Conservation (phyloP, 2,888 invertebrate species). For the Biston stratarius region DNA sequence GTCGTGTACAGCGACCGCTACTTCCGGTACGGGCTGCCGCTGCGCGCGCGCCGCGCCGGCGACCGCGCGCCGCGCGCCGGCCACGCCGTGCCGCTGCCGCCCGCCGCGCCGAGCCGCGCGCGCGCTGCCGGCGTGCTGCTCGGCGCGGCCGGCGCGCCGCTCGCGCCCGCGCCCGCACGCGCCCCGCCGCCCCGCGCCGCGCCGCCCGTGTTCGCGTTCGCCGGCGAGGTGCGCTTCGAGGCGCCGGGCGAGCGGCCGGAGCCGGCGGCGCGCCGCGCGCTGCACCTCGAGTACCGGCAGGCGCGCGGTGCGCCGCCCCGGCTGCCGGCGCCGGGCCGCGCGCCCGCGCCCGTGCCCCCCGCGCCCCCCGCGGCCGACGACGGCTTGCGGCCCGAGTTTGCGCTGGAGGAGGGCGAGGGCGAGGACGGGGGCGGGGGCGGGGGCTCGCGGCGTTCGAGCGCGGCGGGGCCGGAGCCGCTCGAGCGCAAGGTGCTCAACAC, state of each 20-base stretch:
- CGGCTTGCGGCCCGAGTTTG: conserved; percentile 39
- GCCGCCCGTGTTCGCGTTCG: conserved; percentile 40
- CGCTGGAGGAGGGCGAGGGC: conserved; percentile 43
- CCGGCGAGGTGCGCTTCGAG: conserved; percentile 36
- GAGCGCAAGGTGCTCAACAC: conserved; percentile 64
- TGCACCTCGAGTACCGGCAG: conserved; percentile 49
- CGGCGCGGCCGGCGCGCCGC: conserved; percentile 39
- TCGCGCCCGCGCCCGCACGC: conserved; percentile 40
- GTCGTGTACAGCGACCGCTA: conserved; percentile 83
- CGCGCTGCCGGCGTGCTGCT: conserved; percentile 30
- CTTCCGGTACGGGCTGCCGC: conserved; percentile 77
- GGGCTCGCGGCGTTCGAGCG: conserved; percentile 36
- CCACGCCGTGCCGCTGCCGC: conserved; percentile 28
- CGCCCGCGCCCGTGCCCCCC: conserved; percentile 51
- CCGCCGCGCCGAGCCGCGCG: conserved; percentile 29
- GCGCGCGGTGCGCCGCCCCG: conserved; percentile 46
- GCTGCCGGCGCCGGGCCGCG: conserved; percentile 39
- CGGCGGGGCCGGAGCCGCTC: conserved; percentile 43
- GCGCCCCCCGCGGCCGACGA: conserved; percentile 29
- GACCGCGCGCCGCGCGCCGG: conserved; percentile 43
- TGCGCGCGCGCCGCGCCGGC: conserved; percentile 57
- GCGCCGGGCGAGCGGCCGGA: conserved; percentile 42
- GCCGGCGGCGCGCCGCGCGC: conserved; percentile 36
- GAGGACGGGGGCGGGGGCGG: conserved; percentile 34
- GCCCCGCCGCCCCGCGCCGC: conserved; percentile 41